A percentile compares a stretch with the other conserved stretches of the same genome.
phyloP scores from a whole-genome alignment of 2,113 vertebrate species.

The Abramis brama region DNA sequence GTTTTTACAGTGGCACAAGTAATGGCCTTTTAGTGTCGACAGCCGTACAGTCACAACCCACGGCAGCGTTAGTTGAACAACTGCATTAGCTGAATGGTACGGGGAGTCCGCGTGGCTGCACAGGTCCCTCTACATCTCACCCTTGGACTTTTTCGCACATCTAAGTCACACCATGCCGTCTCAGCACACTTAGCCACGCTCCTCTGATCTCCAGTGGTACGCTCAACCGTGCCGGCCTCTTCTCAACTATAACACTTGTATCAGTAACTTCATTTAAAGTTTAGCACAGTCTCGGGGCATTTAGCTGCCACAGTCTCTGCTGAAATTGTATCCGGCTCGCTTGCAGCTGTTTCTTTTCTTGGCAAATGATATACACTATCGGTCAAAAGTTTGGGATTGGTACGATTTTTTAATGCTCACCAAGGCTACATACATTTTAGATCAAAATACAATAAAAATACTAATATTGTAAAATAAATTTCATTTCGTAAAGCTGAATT shows the following conservation, averaged over 20 bases:
- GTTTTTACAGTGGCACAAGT: slow-evolving; percentile 49
- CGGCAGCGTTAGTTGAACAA: slow-evolving; percentile 68
- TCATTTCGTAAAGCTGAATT: no score
- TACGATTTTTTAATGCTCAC: neutral
- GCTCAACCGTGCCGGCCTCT: neutral
- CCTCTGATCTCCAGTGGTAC: neutral
- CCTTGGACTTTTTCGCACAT: slow-evolving; percentile 53
- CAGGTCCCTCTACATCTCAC: slow-evolving; percentile 49
- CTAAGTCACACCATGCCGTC: slow-evolving; percentile 57
- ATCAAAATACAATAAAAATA: neutral
- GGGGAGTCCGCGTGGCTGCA: slow-evolving; percentile 58
- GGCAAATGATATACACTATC: no score
- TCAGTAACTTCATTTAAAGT: slow-evolving; percentile 17
- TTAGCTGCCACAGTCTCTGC: neutral
- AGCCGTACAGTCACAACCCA: slow-evolving; percentile 59
- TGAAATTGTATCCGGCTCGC: neutral
- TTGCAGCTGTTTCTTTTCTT: no score
- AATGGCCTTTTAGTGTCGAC: slow-evolving; percentile 62
- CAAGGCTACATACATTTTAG: neutral
- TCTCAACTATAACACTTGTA: neutral
- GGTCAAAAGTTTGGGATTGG: neutral
- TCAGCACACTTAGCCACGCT: slow-evolving; percentile 28
- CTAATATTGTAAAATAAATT: neutral
- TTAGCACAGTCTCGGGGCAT: neutral
- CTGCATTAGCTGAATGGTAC: slow-evolving; percentile 64